phyloP scores from a whole-genome alignment of 2,113 vertebrate species.

The Ceuthmochares aereus region DNA sequence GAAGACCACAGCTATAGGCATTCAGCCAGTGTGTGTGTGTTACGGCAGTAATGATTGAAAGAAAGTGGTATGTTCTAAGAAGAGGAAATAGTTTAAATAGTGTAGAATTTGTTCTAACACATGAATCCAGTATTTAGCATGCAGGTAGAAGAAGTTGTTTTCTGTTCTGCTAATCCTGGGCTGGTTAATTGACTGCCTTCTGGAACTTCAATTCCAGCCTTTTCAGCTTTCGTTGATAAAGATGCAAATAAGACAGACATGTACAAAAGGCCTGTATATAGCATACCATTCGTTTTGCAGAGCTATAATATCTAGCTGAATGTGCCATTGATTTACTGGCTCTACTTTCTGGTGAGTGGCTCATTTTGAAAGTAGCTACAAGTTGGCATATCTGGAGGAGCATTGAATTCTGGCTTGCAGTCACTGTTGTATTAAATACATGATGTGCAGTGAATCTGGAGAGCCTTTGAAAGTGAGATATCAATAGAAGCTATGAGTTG shows the following conservation, averaged over 20 bases:
- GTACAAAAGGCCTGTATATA: conserved; percentile 63
- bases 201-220: conserved; percentile 25
- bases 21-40: neutral
- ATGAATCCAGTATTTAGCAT: neutral
- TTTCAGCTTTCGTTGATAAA: conserved; percentile 51
- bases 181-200: conserved; percentile 47
- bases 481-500: conserved; percentile 29
- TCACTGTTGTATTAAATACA: conserved; percentile 57
- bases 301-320: conserved; percentile 61
- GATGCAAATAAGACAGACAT: conserved; percentile 34
- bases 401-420: conserved; percentile 52
- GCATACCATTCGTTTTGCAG: conserved; percentile 49
- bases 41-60: neutral
- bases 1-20: neutral
- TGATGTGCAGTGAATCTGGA: conserved; percentile 25
- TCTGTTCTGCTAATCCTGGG: conserved; percentile 32
- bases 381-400: conserved; percentile 64
- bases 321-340: conserved; percentile 73
- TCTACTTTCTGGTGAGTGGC: conserved; percentile 55
- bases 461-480: conserved; percentile 52
- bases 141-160: conserved; percentile 38
- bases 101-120: neutral
- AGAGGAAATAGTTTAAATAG: neutral
- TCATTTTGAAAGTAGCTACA: conserved; percentile 64
- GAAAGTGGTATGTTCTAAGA: neutral